These are phyloP conservation scores for Callaeas wilsoni DNA, from an alignment of 2,113 vertebrate genomes.

Conservation along the genomic window DNA sequence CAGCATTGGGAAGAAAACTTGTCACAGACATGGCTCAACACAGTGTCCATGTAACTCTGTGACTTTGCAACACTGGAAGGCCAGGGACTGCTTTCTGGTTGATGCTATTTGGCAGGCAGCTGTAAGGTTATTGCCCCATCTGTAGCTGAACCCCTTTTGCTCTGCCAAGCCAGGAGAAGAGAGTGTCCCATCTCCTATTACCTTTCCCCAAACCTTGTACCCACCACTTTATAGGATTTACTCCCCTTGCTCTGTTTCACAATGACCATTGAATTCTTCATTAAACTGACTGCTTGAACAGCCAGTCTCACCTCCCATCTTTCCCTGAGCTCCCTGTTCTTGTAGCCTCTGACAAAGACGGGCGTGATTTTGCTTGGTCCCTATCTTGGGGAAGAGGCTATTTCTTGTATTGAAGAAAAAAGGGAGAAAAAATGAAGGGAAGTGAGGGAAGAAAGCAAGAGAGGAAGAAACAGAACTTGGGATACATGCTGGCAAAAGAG, in stretches of 20 bases:
- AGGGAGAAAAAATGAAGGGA: not conserved
- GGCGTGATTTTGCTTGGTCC: not conserved
- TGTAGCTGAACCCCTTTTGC: not conserved
- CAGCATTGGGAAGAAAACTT: not conserved
- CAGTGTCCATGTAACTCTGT: fast-evolving
- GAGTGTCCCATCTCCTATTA: not conserved
- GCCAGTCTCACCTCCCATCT: not conserved
- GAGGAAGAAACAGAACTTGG: not conserved
- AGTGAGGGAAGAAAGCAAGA: fast-evolving
- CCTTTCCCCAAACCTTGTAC: not conserved
- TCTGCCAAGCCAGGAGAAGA: not conserved
- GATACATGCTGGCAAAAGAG: not conserved
- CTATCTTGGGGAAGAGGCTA: not conserved
- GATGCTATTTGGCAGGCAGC: not conserved
- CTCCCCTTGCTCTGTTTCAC: not conserved
- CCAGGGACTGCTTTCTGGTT: not conserved
- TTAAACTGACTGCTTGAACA: not conserved
- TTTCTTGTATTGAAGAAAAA: not conserved
- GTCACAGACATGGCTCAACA: not conserved
- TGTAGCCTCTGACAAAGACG: not conserved
- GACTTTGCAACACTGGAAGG: not conserved
- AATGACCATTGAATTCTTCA: not conserved
- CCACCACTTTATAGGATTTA: not conserved
- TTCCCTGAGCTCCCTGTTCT: not conserved
- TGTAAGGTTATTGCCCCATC: not conserved